Percentiles rank a stretch among this genome's conserved stretches.
Conservation (phyloP, 2,888 invertebrate species). For the Cephus runcator region DNA sequence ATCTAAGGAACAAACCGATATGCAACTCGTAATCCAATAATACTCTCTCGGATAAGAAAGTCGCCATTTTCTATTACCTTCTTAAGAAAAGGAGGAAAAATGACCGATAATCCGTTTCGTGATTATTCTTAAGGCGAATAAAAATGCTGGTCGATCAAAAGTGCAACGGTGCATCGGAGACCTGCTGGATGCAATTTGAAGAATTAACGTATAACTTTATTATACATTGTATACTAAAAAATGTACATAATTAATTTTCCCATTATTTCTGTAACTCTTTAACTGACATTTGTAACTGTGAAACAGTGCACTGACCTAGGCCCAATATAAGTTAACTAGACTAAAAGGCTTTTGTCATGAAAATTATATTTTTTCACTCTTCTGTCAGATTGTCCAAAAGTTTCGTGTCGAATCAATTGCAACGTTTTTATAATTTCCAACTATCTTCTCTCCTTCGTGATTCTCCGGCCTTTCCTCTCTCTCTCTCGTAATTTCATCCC, state of each 20-base stretch:
- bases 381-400: neutral
- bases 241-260: neutral
- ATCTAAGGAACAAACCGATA: neutral
- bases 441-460: neutral
- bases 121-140: neutral
- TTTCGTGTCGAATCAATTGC: neutral
- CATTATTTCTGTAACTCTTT: neutral
- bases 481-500: neutral
- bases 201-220: neutral
- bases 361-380: neutral
- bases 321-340: neutral
- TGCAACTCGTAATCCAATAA: neutral
- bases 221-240: neutral
- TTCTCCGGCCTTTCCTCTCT: neutral
- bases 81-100: neutral
- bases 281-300: neutral
- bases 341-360: neutral
- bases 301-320: neutral
- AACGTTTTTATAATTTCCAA: neutral
- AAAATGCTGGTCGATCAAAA: neutral
- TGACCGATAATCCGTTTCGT: neutral
- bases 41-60: neutral
- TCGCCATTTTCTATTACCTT: neutral
- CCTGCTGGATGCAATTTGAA: neutral
- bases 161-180: neutral